These are phyloP conservation scores for Lasioglossum marginatum DNA, from an alignment of 2,888 invertebrate genomes.

Conservation along the genomic window DNA sequence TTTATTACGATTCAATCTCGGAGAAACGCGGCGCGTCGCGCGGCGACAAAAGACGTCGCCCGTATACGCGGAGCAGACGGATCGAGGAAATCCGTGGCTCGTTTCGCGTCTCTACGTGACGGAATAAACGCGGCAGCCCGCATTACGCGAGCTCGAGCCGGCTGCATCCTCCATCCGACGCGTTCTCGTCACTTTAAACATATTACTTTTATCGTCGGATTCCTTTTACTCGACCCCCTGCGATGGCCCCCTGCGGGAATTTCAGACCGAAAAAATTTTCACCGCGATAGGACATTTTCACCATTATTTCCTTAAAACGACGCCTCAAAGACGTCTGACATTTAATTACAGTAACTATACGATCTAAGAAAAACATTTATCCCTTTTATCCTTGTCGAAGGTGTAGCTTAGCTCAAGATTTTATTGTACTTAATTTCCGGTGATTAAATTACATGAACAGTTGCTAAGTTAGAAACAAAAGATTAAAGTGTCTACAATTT, in stretches of 20 bases:
- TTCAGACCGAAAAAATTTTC: not conserved
- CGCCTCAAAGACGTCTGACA: too few relatives aligned
- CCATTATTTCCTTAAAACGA: not conserved
- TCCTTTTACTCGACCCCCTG: not conserved
- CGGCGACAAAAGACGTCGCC: conserved; percentile 48
- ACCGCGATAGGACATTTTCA: not conserved
- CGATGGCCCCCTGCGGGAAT: not conserved
- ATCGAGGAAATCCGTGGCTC: conserved; percentile 53
- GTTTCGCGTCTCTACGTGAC: conserved; percentile 59
- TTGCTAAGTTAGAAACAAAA: too few relatives aligned
- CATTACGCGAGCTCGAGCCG: not conserved
- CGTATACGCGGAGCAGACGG: conserved; percentile 38
- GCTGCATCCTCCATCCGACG: conserved; percentile 4
- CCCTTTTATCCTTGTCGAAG: too few relatives aligned
- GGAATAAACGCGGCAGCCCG: conserved; percentile 44
- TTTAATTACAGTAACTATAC: too few relatives aligned
- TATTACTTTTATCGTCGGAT: conserved; percentile 20
- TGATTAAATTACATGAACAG: too few relatives aligned
- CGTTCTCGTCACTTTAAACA: conserved; percentile 18
- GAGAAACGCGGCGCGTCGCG: conserved; percentile 38
- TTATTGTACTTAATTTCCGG: too few relatives aligned
- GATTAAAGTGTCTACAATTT: too few relatives aligned
- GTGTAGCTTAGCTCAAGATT: too few relatives aligned
- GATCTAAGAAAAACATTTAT: too few relatives aligned
- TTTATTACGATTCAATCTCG: conserved; percentile 68